Conservation (phyloP, 2,888 invertebrate species). For the Drepanosiphum platanoidis region DNA sequence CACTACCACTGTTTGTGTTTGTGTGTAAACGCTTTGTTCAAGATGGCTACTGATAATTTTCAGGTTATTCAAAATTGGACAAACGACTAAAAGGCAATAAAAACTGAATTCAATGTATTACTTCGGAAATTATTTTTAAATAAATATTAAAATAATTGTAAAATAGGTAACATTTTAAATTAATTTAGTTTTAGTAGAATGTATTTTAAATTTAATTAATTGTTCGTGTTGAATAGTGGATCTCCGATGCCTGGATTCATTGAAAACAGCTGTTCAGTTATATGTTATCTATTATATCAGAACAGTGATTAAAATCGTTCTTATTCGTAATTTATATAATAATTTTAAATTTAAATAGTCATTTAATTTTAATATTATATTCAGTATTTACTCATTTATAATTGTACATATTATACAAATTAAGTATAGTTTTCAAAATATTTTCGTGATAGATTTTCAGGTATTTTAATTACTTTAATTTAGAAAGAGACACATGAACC, state of each 20-base stretch:
- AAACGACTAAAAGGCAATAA: not conserved
- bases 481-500: too few species aligned
- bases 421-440: too few species aligned
- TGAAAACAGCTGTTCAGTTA: slow-evolving; percentile 32
- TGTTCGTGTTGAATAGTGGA: not conserved
- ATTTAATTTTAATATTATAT: too few species aligned
- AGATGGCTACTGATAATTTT: slow-evolving; percentile 62
- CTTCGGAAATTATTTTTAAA: not conserved
- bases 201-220: not conserved
- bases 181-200: not conserved
- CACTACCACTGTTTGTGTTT: slow-evolving; percentile 61
- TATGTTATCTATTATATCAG: slow-evolving; percentile 32
- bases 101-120: slow-evolving; percentile 2
- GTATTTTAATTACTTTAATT: too few species aligned
- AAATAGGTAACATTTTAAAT: not conserved
- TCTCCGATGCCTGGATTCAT: not conserved
- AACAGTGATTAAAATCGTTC: too few species aligned
- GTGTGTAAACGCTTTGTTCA: slow-evolving; percentile 62
- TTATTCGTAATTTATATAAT: too few species aligned
- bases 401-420: too few species aligned
- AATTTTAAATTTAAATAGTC: too few species aligned
- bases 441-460: too few species aligned
- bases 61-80: slow-evolving; percentile 54
- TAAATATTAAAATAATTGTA: not conserved
- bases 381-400: too few species aligned